Conservation (phyloP, 2,113 vertebrate genomes). For the Trinectes maculatus region DNA sequence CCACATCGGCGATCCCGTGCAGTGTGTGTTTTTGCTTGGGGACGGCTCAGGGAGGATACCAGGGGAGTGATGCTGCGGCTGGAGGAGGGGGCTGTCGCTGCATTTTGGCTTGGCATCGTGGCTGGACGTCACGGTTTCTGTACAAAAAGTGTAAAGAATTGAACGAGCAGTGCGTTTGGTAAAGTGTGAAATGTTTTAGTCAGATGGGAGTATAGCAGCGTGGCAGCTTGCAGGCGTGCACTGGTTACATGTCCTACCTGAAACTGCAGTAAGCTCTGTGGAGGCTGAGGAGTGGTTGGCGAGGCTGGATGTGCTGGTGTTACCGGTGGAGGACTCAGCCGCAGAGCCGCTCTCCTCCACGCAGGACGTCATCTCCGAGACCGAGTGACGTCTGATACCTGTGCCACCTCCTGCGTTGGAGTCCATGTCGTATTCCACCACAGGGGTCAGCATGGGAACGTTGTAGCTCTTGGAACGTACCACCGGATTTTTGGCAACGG, state of each 20-base stretch:
- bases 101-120: slow-evolving; percentile 44
- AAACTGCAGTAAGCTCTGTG: slow-evolving; percentile 54
- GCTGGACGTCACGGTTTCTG: slow-evolving; percentile 70
- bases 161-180: too few relatives aligned
- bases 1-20: slow-evolving; percentile 37
- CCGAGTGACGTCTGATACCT: slow-evolving; percentile 89
- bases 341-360: slow-evolving; percentile 81
- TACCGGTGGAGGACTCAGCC: slow-evolving; percentile 20
- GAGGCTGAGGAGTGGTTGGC: slow-evolving; percentile 35
- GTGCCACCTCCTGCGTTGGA: slow-evolving; percentile 25
- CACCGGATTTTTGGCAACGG: slow-evolving; percentile 87
- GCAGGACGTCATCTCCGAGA: slow-evolving; percentile 92
- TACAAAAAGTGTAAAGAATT: slow-evolving; percentile 47
- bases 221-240: too few relatives aligned
- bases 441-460: slow-evolving; percentile 90
- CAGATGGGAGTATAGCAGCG: background rate
- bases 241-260: slow-evolving; percentile 51
- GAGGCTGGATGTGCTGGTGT: slow-evolving; percentile 23
- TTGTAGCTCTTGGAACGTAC: slow-evolving; percentile 97
- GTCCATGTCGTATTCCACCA: slow-evolving; percentile 87
- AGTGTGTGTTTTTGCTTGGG: slow-evolving; percentile 60
- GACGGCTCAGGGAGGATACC: slow-evolving; percentile 57
- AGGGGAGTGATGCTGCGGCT: slow-evolving; percentile 52
- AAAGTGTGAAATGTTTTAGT: too few relatives aligned
- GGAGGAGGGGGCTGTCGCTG: slow-evolving; percentile 15